These are phyloP conservation scores for Hiodon alosoides DNA, from an alignment of 2,113 vertebrate genomes.

Conservation along the genomic window DNA sequence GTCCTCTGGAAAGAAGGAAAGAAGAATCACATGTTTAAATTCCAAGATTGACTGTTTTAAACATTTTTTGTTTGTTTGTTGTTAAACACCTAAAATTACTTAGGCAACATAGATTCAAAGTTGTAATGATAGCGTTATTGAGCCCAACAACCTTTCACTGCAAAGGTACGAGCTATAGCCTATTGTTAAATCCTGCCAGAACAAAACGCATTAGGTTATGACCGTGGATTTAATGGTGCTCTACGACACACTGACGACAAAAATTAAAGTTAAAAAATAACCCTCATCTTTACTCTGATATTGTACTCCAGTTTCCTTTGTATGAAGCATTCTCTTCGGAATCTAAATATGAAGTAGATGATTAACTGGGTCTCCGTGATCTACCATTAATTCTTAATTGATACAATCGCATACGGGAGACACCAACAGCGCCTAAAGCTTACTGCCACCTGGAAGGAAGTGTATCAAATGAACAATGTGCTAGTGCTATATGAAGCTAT, in stretches of 20 bases:
- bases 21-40: constrained; percentile 2
- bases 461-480: constrained; percentile 23
- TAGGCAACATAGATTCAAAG: constrained; percentile 37
- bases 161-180: neutral
- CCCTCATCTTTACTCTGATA: constrained; percentile 24
- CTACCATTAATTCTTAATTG: constrained; percentile 27
- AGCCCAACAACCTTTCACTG: neutral
- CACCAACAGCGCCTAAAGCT: constrained; percentile 14
- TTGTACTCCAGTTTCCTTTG: constrained; percentile 23
- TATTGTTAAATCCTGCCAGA: neutral
- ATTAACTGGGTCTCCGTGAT: constrained; percentile 23
- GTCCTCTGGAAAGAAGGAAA: constrained; percentile 66
- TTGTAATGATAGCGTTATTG: constrained; percentile 10
- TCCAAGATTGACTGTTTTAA: neutral
- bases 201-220: neutral
- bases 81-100: neutral
- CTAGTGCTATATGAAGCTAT: neutral
- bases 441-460: neutral
- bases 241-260: neutral
- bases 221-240: neutral
- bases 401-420: constrained; percentile 18
- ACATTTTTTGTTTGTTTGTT: neutral
- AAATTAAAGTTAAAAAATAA: constrained; percentile 6
- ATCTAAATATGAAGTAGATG: constrained; percentile 25
- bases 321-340: constrained; percentile 27